A percentile compares a stretch with the other conserved stretches of the same genome.
Evolutionary conservation across 1,140 invertebrate genomes (phyloP).

Genomic region (Panagrolaimus sp.): DNA sequence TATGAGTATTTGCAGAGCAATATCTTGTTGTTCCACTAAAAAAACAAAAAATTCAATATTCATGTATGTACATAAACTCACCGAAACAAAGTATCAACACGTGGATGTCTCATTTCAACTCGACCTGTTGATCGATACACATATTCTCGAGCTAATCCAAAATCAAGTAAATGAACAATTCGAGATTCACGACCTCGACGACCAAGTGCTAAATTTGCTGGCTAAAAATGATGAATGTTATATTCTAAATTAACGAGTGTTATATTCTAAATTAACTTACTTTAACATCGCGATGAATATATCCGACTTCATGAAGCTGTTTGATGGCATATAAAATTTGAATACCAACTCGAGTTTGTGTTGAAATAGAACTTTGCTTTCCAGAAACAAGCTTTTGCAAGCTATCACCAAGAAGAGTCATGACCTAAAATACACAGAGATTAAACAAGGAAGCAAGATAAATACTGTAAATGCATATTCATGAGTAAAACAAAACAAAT

Average conservation of each 20-base stretch:
- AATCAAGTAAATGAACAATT: slow-evolving; percentile 94
- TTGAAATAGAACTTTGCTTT: slow-evolving; percentile 32
- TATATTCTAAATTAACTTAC: too few relatives aligned
- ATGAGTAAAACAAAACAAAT: background rate
- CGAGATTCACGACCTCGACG: slow-evolving; percentile 21
- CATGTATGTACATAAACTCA: background rate
- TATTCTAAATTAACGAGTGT: too few relatives aligned
- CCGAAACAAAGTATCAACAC: slow-evolving; percentile 72
- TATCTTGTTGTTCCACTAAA: slow-evolving; percentile 20
- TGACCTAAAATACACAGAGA: slow-evolving; percentile 35
- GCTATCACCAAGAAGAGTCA: slow-evolving; percentile 39
- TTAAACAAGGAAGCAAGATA: too few relatives aligned
- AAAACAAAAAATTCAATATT: background rate
- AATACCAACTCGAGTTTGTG: slow-evolving; percentile 37
- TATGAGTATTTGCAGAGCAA: slow-evolving; percentile 17
- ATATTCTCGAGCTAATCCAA: slow-evolving; percentile 91
- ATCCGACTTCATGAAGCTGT: slow-evolving; percentile 37
- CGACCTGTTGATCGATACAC: slow-evolving; percentile 63
- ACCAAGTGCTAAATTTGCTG: slow-evolving; percentile 57
- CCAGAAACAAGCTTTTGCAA: slow-evolving; percentile 10
- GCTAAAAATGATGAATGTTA: too few relatives aligned
- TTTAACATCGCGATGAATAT: slow-evolving; percentile 28
- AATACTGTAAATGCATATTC: too few relatives aligned
- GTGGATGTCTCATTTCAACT: slow-evolving; percentile 83
- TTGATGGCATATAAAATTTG: slow-evolving; percentile 40